Evolutionary conservation across 1,140 invertebrate genomes (phyloP).

Genomic region (Plectrocnemia conspersa): DNA sequence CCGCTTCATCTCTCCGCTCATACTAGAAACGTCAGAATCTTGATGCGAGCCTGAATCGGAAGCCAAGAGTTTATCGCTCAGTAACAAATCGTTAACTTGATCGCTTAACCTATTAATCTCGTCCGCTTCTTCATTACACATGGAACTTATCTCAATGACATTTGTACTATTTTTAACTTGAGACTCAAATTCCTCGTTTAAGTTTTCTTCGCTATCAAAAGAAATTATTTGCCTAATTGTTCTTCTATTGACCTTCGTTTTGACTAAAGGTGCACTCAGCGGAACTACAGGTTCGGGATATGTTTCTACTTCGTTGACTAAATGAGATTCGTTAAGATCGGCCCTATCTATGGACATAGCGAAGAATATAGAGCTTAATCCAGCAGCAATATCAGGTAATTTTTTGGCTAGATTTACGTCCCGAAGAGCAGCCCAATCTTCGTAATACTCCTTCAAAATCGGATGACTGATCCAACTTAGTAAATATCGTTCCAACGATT

Average conservation of each 20-base stretch:
- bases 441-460: conserved; percentile 70
- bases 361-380: conserved; percentile 81
- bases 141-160: conserved; percentile 1
- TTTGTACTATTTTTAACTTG: conserved; percentile 33
- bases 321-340: conserved; percentile 63
- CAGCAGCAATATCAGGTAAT: conserved; percentile 77
- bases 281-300: conserved; percentile 54
- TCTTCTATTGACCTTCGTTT: conserved; percentile 44
- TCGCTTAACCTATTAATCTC: not conserved
- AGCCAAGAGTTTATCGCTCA: conserved; percentile 36
- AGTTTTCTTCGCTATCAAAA: conserved; percentile 49
- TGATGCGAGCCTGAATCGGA: conserved; percentile 40
- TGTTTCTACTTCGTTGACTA: conserved; percentile 40
- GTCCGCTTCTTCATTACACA: conserved; percentile 36
- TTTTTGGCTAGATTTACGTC: conserved; percentile 70
- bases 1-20: conserved; percentile 46
- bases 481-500: conserved; percentile 76
- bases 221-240: conserved; percentile 49
- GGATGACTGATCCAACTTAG: conserved; percentile 69
- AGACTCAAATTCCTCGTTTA: conserved; percentile 52
- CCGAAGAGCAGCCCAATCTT: conserved; percentile 75
- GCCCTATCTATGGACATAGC: conserved; percentile 84
- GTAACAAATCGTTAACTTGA: not conserved
- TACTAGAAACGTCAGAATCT: conserved; percentile 44
- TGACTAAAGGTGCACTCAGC: conserved; percentile 43